A percentile compares a stretch with the other conserved stretches of the same genome.
phyloP scores from a whole-genome alignment of 2,113 vertebrate species.

The Scortum barcoo region DNA sequence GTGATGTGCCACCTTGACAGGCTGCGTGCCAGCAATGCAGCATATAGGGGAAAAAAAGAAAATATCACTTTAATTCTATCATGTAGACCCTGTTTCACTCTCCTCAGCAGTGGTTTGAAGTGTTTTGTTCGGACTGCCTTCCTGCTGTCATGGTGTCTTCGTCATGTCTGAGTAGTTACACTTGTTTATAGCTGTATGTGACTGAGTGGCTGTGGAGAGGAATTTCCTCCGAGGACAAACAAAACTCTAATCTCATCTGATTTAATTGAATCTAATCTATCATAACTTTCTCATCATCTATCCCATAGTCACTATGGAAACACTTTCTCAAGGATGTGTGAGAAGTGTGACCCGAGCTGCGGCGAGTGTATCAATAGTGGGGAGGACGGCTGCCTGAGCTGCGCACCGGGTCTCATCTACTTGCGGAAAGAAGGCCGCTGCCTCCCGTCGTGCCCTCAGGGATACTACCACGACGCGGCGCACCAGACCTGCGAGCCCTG shows the following conservation, averaged over 20 bases:
- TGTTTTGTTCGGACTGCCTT: constrained; percentile 20
- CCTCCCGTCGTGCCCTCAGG: constrained; percentile 85
- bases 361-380: constrained; percentile 83
- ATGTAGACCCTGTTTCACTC: neutral
- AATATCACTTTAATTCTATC: neutral
- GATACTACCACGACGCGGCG: constrained; percentile 79
- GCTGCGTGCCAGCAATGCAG: neutral
- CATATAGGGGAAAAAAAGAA: neutral
- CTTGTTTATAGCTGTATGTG: constrained; percentile 14
- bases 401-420: constrained; percentile 84
- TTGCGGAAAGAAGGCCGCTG: constrained; percentile 85
- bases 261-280: constrained; percentile 66
- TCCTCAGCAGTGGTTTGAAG: neutral
- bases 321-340: constrained; percentile 79
- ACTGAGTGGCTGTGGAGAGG: constrained; percentile 21
- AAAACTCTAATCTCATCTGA: constrained; percentile 48
- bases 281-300: constrained; percentile 52
- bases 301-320: constrained; percentile 88
- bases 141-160: neutral
- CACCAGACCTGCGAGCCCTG: constrained; percentile 88
- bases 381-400: constrained; percentile 87
- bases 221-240: constrained; percentile 57
- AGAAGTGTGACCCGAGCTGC: constrained; percentile 89
- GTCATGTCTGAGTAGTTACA: constrained; percentile 3
- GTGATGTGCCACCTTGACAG: neutral